phyloP scores from a whole-genome alignment of 2,888 invertebrate genomes.

The Euphydryas editha region DNA sequence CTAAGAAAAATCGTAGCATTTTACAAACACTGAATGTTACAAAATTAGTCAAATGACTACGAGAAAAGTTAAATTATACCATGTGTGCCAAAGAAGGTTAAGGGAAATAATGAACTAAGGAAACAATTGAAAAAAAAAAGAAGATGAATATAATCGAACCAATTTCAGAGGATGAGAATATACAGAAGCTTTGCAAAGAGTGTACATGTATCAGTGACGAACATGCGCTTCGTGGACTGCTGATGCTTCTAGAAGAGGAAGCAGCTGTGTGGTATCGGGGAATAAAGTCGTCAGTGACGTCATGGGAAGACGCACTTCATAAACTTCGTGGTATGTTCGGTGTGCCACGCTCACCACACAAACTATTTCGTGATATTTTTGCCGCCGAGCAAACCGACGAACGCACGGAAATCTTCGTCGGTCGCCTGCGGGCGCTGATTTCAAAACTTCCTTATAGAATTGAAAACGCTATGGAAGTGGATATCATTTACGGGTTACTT shows the following conservation, averaged over 20 bases:
- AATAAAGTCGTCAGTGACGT: slow-evolving; percentile 5
- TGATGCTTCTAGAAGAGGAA: slow-evolving; percentile 34
- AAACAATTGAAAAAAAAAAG: slow-evolving; percentile 15
- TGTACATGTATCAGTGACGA: slow-evolving; percentile 35
- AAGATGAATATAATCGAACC: slow-evolving; percentile 15
- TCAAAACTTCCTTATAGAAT: slow-evolving; percentile 8
- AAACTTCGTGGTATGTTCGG: slow-evolving; percentile 35
- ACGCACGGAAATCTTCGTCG: slow-evolving; percentile 13
- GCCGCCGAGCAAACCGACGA: not conserved
- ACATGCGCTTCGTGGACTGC: slow-evolving; percentile 34
- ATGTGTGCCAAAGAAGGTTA: slow-evolving; percentile 11
- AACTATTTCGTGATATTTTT: slow-evolving; percentile 21
- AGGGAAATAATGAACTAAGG: slow-evolving; percentile 14
- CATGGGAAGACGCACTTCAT: slow-evolving; percentile 28
- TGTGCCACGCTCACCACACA: slow-evolving; percentile 26
- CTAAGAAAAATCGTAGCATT: not conserved
- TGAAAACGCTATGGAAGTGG: slow-evolving; percentile 25
- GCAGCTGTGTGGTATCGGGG: slow-evolving; percentile 38
- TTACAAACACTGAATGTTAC: slow-evolving; percentile 12
- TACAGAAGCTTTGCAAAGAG: slow-evolving; percentile 27
- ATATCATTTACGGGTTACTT: slow-evolving; percentile 42
- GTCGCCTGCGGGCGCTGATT: slow-evolving; percentile 11
- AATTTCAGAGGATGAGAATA: slow-evolving; percentile 13
- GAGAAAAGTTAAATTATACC: slow-evolving; percentile 22
- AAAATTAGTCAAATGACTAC: slow-evolving; percentile 8